Base-by-base conservation (phyloP, 1,140 invertebrate genomes). In the Tetraneura akinire region DNA sequence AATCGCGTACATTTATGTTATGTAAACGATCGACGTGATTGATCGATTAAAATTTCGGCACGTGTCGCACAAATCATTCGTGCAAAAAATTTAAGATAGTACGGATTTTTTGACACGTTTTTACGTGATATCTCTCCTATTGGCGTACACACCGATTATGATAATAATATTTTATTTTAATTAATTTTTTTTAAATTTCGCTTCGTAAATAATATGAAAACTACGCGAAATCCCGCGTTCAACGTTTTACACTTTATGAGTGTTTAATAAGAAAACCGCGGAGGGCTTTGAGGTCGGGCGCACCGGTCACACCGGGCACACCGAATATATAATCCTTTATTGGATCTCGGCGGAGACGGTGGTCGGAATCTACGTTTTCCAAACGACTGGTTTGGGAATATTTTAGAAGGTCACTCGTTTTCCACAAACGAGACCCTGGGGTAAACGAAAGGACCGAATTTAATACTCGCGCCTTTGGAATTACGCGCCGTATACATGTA, bases 351-450 rank as follows among this genome's bases (percentile, higher is more conserved):
- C 37, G 71, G 71, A 53, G 70, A 23, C 18, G 71, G 51, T 3
- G 53, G 45, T 21, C 53, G 42, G 42, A 37, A 3, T 37, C 8
- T 3, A 32, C 21, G 74, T 78, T 78, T 37, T 78, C 37, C 55
- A 78, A 78, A 78, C 74, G 74, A 78, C 74, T 62, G 74, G 74
- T 62, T 45, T 62, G 74, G 74, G 74, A 78, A 78, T 78, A 32
- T 57, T 21, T 11, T 47, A 29, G 74, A 55, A 78, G 74, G 74
- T 57, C 74, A 78, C 68, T 71, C 68, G 68, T 29, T 29, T 71
- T 11, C 23, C 21, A 47, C 55, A 78, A 78, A 78, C 55, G 74
- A 78, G 74, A 45, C 74, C 74, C 74, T 21, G 23, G 74, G 55
- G 74, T 21, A 78, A 47, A 23, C 18, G 18, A 60, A 62, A 29